Base-by-base conservation (phyloP, 2,888 invertebrate species). In the Dioctria rufipes region DNA sequence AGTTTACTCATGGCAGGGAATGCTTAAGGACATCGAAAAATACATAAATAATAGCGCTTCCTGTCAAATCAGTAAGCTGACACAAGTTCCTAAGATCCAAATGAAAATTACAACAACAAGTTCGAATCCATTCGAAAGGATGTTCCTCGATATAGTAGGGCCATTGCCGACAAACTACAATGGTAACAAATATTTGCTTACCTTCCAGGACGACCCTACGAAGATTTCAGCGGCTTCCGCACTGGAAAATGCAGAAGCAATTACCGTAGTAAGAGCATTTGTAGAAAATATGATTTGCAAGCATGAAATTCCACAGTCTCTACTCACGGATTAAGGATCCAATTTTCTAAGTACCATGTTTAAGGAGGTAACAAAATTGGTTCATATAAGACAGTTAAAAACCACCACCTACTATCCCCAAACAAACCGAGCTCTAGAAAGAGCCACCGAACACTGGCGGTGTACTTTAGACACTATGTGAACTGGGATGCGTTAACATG, bases 241-340 rank as follows among this genome's bases (percentile, higher is more conserved):
- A n/a, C n/a, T n/a, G n/a, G n/a, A n/a, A n/a, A n/a, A n/a, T n/a
- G 25, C 86, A 80, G 85, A 85, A 79, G 84, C 87, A 2, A 78
- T 82, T 83, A 86, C 85, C 2, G 84, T 88, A 13, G 87, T 61
- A 46, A 25, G 86, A 82, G 85, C n/a, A 65, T 81, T 46, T 81
- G 88, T 4, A 63, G 11, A 5, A 13, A 60, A 60, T 6, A 60
- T 60, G 65, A 78, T 6, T n/a, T 60, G 60, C 25, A 11, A n/a
- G 25, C 60, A 60, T 13, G 60, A 3, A 82, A 78, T 77, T 4
- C 84, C 25, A 54, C 25, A 25, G 5, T n/a, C 39, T 9, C 42
- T 88, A 51, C 77, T 89, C 1, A 85, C 88, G 0, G 89, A 90
- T 81, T 86, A 87, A 85, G 89, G 87, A 3, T 84, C 85, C 11